Base-by-base conservation (phyloP, 2,113 vertebrate genomes). In the Rhipidura dahli region DNA sequence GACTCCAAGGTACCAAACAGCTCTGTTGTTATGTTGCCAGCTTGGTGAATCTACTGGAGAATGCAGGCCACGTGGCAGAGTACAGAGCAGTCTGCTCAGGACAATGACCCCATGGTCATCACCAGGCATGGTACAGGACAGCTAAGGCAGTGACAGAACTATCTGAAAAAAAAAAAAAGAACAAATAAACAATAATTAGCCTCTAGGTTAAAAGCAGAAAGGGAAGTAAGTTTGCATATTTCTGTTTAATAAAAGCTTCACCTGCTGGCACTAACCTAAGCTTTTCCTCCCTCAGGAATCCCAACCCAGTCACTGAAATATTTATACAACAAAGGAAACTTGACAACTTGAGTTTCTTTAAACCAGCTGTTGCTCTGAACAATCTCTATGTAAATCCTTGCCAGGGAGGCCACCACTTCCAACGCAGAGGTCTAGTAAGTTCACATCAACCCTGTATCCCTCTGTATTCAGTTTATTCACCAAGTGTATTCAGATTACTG, bases 11-110 rank as follows among this genome's bases (percentile, higher is more conserved):
- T 13, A 83, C 53, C 66, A 14, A 64, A 76, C 12, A 35, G 45
- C 39, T 45, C 28, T 0, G 0, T 8, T 78, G 49, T 20, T 37
- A 9, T 0, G 3, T 3, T 53, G 59, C 28, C 61, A 77, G 66
- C 35, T 39, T 44, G 44, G 59, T 37, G 18, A 56, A 49, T 83
- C 53, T 54, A 20, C 7, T 42, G 64, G 49, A 89, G 47, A 51
- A 37, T 2, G 0, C 54, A 66, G 66, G n/a, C 35, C 11, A 17
- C 45, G 26, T 15, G 30, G 42, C 49, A 31, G 57, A 64, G 30
- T 9, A 37, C 2, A 14, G 37, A 93, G 54, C 37, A 71, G 44
- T 19, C 20, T 31, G 66, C 70, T 83, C 71, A 73, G 45, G 12
- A 95, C 50, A 77, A 14, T 0, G 12, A 44, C 28, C 56, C 56